Conservation (phyloP, 2,113 vertebrate genomes). For the Dryoscopus gambensis region DNA sequence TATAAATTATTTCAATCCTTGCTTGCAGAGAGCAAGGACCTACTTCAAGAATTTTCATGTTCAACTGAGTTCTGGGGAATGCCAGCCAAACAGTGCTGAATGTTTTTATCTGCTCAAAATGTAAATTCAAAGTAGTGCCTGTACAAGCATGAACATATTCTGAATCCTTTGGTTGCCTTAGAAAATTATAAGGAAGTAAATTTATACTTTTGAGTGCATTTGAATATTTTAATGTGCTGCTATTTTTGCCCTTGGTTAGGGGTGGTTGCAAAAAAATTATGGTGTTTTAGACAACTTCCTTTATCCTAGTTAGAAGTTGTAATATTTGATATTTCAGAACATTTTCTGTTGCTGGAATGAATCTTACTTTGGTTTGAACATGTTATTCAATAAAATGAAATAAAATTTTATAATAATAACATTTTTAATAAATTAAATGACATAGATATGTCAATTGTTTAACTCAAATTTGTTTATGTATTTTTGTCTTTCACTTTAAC, state of each 20-base stretch:
- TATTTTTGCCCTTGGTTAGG: not conserved
- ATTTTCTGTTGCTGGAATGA: not conserved
- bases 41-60: not conserved
- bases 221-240: not conserved
- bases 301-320: not conserved
- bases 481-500: not conserved
- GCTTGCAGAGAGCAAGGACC: not conserved
- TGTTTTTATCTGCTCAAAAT: not conserved
- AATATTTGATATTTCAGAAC: not conserved
- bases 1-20: not conserved
- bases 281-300: accelerated
- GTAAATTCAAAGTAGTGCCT: not conserved
- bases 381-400: not conserved
- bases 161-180: not conserved
- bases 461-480: not conserved
- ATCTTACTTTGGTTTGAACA: not conserved
- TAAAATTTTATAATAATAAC: not conserved
- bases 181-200: not conserved
- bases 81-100: not conserved
- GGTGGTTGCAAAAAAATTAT: not conserved
- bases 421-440: not conserved
- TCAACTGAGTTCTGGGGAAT: not conserved
- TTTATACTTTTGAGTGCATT: not conserved
- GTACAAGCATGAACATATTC: not conserved
- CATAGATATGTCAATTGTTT: not conserved